Percentiles rank a stretch among this genome's conserved stretches.
These are phyloP conservation scores for Carassius carassius DNA, from an alignment of 2,113 vertebrate genomes.

Conservation along the genomic window DNA sequence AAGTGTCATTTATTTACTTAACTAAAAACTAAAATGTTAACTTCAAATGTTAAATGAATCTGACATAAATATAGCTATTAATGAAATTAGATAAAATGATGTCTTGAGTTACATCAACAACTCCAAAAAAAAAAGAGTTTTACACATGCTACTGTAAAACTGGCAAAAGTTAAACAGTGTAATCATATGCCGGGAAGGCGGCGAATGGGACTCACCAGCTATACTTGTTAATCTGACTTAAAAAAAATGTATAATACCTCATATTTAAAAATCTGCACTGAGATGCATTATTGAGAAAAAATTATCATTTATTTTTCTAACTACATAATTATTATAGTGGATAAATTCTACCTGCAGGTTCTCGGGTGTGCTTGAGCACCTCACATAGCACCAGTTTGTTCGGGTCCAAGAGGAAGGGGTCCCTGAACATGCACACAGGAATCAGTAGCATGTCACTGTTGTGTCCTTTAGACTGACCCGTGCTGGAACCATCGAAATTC, in stretches of 20 bases:
- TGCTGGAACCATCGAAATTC: constrained; percentile 79
- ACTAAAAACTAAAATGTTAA: too few species aligned
- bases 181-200: not conserved
- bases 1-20: too few species aligned
- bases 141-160: not conserved
- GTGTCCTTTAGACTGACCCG: constrained; percentile 75
- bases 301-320: too few species aligned
- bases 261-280: not conserved
- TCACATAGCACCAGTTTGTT: constrained; percentile 80
- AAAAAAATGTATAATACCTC: too few species aligned
- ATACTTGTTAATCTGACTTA: too few species aligned
- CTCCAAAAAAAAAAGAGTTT: too few species aligned
- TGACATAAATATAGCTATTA: too few species aligned
- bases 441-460: constrained; percentile 87
- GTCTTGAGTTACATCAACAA: too few species aligned
- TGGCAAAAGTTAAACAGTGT: not conserved
- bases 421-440: constrained; percentile 75
- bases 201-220: not conserved
- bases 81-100: too few species aligned
- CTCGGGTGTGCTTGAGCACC: constrained; percentile 77
- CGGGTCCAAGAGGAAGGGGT: constrained; percentile 75
- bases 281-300: not conserved
- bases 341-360: constrained; percentile 70
- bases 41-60: too few species aligned
- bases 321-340: too few species aligned